Evolutionary conservation across 2,113 vertebrate genomes (phyloP).

Genomic region (Struthio camelus): DNA sequence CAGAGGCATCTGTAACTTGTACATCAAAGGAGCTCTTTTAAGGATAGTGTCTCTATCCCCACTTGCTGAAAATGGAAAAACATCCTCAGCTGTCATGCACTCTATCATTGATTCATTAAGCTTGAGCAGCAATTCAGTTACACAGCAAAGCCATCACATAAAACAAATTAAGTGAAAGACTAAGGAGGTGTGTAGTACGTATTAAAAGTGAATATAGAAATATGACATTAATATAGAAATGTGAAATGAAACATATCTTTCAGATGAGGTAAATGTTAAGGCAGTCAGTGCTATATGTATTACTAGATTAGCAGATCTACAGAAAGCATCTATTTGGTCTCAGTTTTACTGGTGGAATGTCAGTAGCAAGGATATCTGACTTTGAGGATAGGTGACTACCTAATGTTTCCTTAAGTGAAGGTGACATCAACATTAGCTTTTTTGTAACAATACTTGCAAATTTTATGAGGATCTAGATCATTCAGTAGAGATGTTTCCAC

Average conservation of each 20-base stretch:
- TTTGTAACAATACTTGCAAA: neutral
- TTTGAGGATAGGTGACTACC: neutral
- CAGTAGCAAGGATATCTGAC: neutral
- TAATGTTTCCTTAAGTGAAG: neutral
- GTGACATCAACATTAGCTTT: neutral
- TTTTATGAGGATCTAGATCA: neutral
- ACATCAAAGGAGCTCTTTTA: neutral
- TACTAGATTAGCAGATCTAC: neutral
- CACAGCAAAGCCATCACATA: neutral
- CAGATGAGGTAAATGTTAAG: neutral
- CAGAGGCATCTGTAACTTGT: slow-evolving; percentile 1
- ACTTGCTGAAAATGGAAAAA: slow-evolving; percentile 4
- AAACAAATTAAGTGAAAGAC: neutral
- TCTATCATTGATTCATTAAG: neutral
- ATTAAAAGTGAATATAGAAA: neutral
- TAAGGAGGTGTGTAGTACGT: neutral
- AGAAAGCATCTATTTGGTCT: neutral
- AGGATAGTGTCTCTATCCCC: neutral
- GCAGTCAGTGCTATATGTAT: accelerated
- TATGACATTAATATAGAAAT: neutral
- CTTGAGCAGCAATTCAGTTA: neutral
- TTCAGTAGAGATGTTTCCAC: neutral
- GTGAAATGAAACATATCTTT: neutral
- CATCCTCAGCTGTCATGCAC: neutral
- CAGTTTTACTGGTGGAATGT: neutral